Evolutionary conservation across 2,888 invertebrate genomes (phyloP).

Genomic region (Calliopum simillimum): DNA sequence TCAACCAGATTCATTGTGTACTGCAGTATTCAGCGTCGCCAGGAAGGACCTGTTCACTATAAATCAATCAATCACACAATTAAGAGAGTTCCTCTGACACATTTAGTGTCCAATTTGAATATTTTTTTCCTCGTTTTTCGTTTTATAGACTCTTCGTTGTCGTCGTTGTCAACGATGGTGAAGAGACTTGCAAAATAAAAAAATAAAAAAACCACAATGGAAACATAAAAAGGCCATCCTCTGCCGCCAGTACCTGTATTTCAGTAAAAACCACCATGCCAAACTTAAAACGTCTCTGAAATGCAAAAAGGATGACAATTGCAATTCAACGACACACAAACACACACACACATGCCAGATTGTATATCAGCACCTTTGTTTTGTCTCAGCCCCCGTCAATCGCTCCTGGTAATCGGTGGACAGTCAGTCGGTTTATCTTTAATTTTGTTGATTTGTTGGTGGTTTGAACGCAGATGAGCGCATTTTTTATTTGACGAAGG

Average conservation of each 20-base stretch:
- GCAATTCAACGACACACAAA: constrained; percentile 11
- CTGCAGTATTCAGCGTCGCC: constrained; percentile 14
- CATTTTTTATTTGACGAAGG: no score
- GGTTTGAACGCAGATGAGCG: no score
- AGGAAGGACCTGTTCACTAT: constrained; percentile 53
- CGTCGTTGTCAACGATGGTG: not conserved
- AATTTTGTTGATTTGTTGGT: no score
- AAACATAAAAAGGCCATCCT: not conserved
- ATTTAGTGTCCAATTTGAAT: constrained; percentile 59
- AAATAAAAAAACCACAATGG: not conserved
- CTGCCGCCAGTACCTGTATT: not conserved
- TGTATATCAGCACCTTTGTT: constrained; percentile 38
- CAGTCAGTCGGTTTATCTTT: not conserved
- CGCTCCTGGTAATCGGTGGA: not conserved
- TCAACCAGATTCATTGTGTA: not conserved
- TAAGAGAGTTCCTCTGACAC: constrained; percentile 59
- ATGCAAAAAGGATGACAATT: constrained; percentile 33
- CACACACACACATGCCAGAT: constrained; percentile 28
- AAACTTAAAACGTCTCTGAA: constrained; percentile 3
- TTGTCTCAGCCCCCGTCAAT: not conserved
- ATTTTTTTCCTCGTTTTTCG: constrained; percentile 33
- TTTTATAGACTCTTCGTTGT: not conserved
- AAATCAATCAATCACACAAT: constrained; percentile 63
- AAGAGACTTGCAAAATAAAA: not conserved
- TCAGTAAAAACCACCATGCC: not conserved